A percentile compares a stretch with the other conserved stretches of the same genome.
Conservation (phyloP, 1,140 invertebrate genomes). For the Macrosteles quadrilineatus region DNA sequence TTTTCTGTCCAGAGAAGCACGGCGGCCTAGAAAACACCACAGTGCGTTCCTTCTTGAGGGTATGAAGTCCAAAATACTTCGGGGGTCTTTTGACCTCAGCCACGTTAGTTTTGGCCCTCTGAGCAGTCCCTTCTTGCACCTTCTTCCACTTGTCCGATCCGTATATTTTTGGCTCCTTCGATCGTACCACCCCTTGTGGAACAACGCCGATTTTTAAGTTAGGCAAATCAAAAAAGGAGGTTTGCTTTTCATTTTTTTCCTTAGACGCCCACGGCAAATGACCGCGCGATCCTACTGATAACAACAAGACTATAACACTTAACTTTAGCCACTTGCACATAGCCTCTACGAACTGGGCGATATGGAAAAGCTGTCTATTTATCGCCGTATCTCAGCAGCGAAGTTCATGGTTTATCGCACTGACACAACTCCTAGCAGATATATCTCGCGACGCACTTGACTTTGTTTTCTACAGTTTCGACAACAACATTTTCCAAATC, state of each 20-base stretch:
- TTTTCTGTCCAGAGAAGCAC: neutral
- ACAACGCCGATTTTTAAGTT: neutral
- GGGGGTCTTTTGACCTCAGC: neutral
- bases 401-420: too few species aligned
- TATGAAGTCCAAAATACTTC: neutral
- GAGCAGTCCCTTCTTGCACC: neutral
- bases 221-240: neutral
- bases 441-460: too few species aligned
- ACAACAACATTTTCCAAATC: too few species aligned
- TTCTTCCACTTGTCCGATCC: slow-evolving; percentile 8
- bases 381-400: too few species aligned
- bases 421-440: too few species aligned
- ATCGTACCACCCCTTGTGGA: neutral
- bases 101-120: neutral
- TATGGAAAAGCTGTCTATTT: too few species aligned
- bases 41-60: neutral
- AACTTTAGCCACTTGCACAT: slow-evolving; percentile 4
- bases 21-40: neutral
- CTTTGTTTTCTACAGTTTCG: too few species aligned
- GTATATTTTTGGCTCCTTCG: neutral
- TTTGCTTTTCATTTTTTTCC: neutral
- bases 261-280: neutral
- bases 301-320: neutral
- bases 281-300: neutral
- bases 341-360: neutral